phyloP scores from a whole-genome alignment of 1,140 invertebrate genomes.

The Heliothis subflexa region DNA sequence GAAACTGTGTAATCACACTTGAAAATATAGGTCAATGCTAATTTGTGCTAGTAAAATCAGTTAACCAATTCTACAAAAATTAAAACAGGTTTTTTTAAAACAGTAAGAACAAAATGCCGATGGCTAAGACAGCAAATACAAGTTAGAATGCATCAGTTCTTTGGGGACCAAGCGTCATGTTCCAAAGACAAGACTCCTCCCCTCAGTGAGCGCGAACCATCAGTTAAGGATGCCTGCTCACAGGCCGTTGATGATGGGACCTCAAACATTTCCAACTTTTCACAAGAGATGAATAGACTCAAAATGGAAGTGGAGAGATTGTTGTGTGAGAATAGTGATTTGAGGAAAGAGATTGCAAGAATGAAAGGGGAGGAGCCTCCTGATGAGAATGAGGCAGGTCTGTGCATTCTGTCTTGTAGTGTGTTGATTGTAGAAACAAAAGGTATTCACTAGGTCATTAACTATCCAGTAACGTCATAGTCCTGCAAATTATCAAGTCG shows the following conservation, averaged over 20 bases:
- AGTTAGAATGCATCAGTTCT: slow-evolving; percentile 53
- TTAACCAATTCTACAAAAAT: neutral
- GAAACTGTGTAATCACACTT: too few species aligned
- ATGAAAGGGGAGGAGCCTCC: slow-evolving; percentile 49
- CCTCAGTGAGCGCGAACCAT: neutral
- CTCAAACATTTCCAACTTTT: slow-evolving; percentile 41
- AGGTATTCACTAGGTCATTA: neutral
- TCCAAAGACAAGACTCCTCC: slow-evolving; percentile 31
- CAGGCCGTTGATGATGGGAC: slow-evolving; percentile 36
- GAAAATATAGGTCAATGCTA: too few species aligned
- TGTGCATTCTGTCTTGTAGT: slow-evolving; percentile 35
- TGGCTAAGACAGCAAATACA: slow-evolving; percentile 47
- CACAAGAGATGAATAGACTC: slow-evolving; percentile 61
- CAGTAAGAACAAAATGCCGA: slow-evolving; percentile 38
- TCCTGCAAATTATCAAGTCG: too few species aligned
- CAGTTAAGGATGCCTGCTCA: neutral
- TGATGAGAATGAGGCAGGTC: slow-evolving; percentile 35
- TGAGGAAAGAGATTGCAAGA: slow-evolving; percentile 66
- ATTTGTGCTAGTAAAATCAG: too few species aligned
- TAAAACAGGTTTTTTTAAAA: slow-evolving; percentile 16
- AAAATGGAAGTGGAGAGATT: slow-evolving; percentile 67
- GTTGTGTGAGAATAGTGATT: slow-evolving; percentile 84
- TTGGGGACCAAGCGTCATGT: slow-evolving; percentile 55
- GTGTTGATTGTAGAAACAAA: neutral
- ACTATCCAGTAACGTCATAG: neutral